Evolutionary conservation across 2,888 invertebrate species (phyloP).

Genomic region (Campoplex capitator): DNA sequence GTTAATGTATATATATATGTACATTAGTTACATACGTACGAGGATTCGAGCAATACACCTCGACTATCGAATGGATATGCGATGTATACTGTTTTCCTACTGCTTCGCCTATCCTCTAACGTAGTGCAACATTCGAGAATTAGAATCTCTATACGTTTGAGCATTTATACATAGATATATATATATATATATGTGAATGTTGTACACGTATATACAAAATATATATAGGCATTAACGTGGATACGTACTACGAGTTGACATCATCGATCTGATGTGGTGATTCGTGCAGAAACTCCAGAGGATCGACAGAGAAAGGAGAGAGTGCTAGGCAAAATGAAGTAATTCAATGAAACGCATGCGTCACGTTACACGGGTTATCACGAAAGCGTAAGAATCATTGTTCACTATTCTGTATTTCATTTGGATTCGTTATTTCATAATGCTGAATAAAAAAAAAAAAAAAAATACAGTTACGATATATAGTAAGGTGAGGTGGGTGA

Average conservation of each 20-base stretch:
- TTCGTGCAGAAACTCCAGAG: slow-evolving; percentile 59
- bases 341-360: slow-evolving; percentile 35
- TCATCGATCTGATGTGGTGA: slow-evolving; percentile 56
- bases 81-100: slow-evolving; percentile 43
- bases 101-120: slow-evolving; percentile 28
- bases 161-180: slow-evolving; percentile 11
- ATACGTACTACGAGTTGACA: slow-evolving; percentile 39
- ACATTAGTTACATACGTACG: slow-evolving; percentile 9
- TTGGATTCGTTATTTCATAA: neutral
- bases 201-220: neutral
- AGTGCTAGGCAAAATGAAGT: slow-evolving; percentile 7
- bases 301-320: slow-evolving; percentile 11
- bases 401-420: neutral
- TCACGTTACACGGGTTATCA: neutral
- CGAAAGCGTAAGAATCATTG: slow-evolving; percentile 3
- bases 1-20: neutral
- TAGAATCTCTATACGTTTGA: slow-evolving; percentile 52
- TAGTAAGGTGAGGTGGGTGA: no score
- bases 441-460: neutral
- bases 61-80: slow-evolving; percentile 35
- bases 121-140: slow-evolving; percentile 60
- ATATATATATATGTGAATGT: neutral
- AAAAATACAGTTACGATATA: neutral
- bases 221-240: neutral
- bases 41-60: slow-evolving; percentile 31